phyloP scores from a whole-genome alignment of 2,113 vertebrate species.

The Halichoerus grypus region DNA sequence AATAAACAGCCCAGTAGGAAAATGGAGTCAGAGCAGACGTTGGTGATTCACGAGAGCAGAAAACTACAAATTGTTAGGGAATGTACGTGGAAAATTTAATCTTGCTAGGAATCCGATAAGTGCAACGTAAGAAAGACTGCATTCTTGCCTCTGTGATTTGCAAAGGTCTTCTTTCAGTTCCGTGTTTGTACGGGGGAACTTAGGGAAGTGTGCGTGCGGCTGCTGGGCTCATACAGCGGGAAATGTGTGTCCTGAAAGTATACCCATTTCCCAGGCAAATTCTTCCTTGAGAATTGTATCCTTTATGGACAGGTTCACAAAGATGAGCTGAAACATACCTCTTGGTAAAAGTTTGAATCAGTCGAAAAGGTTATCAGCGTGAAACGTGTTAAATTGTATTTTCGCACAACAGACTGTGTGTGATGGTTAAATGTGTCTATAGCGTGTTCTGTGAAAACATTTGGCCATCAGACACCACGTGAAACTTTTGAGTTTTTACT shows the following conservation, averaged over 20 bases:
- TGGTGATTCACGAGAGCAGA: not conserved
- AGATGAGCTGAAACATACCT: no score
- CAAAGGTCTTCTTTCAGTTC: not conserved
- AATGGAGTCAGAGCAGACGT: not conserved
- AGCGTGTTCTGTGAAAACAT: not conserved
- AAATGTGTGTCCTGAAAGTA: fast-evolving
- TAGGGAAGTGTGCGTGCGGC: fast-evolving
- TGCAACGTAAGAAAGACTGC: not conserved
- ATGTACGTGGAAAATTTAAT: fast-evolving
- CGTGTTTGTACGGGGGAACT: not conserved
- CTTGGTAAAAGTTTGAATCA: not conserved
- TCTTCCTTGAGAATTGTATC: not conserved
- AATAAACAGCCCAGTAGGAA: not conserved
- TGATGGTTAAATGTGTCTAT: fast-evolving
- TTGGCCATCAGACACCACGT: not conserved
- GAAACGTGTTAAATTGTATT: not conserved
- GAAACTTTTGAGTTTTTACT: not conserved
- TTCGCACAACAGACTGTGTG: fast-evolving
- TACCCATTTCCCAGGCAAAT: not conserved
- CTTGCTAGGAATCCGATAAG: not conserved
- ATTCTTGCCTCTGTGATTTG: not conserved
- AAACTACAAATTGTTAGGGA: no score
- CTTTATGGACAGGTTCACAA: not conserved
- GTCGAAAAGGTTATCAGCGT: fast-evolving
- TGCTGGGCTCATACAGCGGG: fast-evolving